Evolutionary conservation across 1,140 invertebrate species (phyloP).

Genomic region (Panulirus ornatus): DNA sequence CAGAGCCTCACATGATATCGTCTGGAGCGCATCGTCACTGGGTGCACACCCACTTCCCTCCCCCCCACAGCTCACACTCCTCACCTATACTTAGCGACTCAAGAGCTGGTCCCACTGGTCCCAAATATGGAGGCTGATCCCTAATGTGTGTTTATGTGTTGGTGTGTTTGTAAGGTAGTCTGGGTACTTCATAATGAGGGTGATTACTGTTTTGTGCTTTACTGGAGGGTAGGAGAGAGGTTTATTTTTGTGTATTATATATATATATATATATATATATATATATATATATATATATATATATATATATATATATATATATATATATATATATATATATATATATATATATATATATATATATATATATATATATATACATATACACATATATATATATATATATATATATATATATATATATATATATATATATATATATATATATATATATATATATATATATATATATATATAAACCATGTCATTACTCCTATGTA

Average conservation of each 20-base stretch:
- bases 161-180: too few relatives aligned
- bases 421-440: conserved; percentile 14
- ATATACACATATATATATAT: conserved; percentile 6
- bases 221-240: background rate
- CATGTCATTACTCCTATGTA: too few relatives aligned
- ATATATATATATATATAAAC: conserved; percentile 5
- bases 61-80: too few relatives aligned
- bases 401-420: conserved; percentile 14
- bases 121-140: too few relatives aligned
- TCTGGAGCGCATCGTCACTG: too few relatives aligned
- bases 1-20: too few relatives aligned
- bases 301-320: conserved; percentile 14
- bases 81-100: too few relatives aligned
- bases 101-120: too few relatives aligned
- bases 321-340: conserved; percentile 14
- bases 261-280: conserved; percentile 14
- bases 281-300: conserved; percentile 14
- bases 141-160: too few relatives aligned
- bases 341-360: conserved; percentile 14
- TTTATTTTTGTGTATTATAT: background rate
- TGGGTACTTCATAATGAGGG: too few relatives aligned
- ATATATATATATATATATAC: conserved; percentile 11
- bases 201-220: background rate
- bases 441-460: conserved; percentile 14
- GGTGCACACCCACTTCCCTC: too few relatives aligned